phyloP scores from a whole-genome alignment of 2,888 invertebrate species.

The Emesis russula region DNA sequence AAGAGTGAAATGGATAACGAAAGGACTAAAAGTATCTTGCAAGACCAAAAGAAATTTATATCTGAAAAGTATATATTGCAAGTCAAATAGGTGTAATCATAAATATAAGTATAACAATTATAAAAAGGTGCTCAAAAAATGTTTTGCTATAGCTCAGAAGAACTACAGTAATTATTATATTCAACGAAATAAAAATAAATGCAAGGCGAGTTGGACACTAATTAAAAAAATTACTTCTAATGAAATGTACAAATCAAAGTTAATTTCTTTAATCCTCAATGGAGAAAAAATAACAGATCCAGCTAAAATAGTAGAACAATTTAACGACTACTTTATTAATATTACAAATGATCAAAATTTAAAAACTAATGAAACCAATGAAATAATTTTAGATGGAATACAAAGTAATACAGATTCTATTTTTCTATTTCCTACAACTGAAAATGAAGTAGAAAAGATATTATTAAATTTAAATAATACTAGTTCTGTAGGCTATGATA shows the following conservation, averaged over 20 bases:
- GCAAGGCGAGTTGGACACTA: background rate
- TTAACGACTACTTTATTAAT: background rate
- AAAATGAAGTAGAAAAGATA: background rate
- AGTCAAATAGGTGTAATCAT: background rate
- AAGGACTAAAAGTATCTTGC: constrained; percentile 9
- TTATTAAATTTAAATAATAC: background rate
- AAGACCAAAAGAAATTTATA: constrained; percentile 9
- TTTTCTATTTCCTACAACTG: background rate
- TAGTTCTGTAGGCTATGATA: constrained; percentile 3
- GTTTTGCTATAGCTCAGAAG: background rate
- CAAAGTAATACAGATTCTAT: background rate
- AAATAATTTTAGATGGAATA: background rate
- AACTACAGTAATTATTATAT: background rate
- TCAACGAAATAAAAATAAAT: constrained; percentile 1
- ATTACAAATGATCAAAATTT: background rate
- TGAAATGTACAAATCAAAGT: background rate
- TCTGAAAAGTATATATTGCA: background rate
- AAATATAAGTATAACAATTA: constrained; percentile 4
- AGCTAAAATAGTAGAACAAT: background rate
- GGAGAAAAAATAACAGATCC: background rate
- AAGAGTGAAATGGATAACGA: background rate
- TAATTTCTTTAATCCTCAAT: background rate
- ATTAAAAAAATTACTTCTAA: constrained; percentile 3
- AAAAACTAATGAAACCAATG: background rate
- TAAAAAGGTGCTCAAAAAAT: background rate